Percentiles rank a stretch among this genome's conserved stretches.
Conservation (phyloP, 2,888 invertebrate species). For the Platycheirus albimanus region DNA sequence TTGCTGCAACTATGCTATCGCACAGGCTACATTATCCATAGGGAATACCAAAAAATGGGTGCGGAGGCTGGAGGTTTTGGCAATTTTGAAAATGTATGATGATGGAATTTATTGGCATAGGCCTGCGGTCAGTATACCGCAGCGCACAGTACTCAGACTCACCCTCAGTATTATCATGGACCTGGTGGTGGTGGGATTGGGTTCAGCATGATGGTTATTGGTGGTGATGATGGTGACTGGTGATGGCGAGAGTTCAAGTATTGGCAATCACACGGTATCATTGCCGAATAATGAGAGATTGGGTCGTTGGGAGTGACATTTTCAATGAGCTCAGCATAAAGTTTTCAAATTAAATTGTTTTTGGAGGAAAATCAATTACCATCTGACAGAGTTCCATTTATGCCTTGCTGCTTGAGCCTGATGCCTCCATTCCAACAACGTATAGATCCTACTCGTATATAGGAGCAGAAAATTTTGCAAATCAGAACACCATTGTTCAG, state of each 20-base stretch:
- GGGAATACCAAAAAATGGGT: neutral
- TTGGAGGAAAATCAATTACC: slow-evolving; percentile 65
- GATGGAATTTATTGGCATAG: slow-evolving; percentile 59
- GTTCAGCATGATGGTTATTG: too few relatives aligned
- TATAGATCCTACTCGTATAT: neutral
- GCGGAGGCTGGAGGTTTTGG: neutral
- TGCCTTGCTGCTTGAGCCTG: neutral
- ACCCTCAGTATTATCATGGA: slow-evolving; percentile 43
- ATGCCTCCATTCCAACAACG: neutral
- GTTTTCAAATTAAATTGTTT: slow-evolving; percentile 66
- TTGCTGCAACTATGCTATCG: slow-evolving; percentile 36
- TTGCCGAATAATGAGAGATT: slow-evolving; percentile 13
- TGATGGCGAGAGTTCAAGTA: slow-evolving; percentile 13
- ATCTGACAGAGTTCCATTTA: neutral
- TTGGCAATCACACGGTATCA: neutral
- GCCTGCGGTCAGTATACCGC: slow-evolving; percentile 41
- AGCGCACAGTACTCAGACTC: slow-evolving; percentile 47
- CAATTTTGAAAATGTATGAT: slow-evolving; percentile 43
- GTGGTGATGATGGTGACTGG: neutral
- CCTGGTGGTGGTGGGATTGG: neutral
- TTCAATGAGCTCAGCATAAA: slow-evolving; percentile 60
- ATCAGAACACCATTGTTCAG: slow-evolving; percentile 22
- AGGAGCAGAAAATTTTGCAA: slow-evolving; percentile 11
- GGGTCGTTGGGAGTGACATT: slow-evolving; percentile 32
- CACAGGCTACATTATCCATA: too few relatives aligned